Percentiles rank a stretch among this genome's conserved stretches.
Conservation (phyloP, 2,888 invertebrate genomes). For the Eupelmus urozonus region DNA sequence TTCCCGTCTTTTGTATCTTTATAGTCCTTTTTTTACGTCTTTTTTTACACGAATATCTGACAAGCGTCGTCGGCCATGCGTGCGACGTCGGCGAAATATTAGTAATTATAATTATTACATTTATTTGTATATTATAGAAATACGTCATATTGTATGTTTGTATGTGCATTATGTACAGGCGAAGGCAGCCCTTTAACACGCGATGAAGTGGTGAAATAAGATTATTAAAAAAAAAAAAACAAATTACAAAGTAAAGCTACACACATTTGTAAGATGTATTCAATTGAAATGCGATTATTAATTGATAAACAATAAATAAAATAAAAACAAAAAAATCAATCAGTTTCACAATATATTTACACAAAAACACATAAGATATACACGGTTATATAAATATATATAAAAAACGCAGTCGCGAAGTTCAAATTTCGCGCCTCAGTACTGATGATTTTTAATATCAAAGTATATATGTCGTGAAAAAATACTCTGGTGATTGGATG, state of each 20-base stretch:
- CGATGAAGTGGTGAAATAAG: constrained; percentile 53
- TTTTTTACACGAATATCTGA: constrained; percentile 61
- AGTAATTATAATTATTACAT: constrained; percentile 62
- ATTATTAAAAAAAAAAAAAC: constrained; percentile 56
- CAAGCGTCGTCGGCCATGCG: constrained; percentile 61
- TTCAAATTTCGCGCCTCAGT: constrained; percentile 27
- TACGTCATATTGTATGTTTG: constrained; percentile 67
- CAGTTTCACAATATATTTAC: constrained; percentile 40
- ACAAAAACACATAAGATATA: constrained; percentile 25
- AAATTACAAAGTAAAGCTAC: constrained; percentile 54
- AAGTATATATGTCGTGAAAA: constrained; percentile 43
- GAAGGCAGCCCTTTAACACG: constrained; percentile 61
- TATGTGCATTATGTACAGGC: constrained; percentile 70
- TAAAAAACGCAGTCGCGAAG: constrained; percentile 30
- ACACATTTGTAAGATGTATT: constrained; percentile 60
- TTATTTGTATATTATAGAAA: constrained; percentile 72
- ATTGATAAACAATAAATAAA: constrained; percentile 58
- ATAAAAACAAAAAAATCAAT: constrained; percentile 38
- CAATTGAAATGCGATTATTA: constrained; percentile 57
- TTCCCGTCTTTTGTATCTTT: constrained; percentile 61
- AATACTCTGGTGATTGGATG: constrained; percentile 29
- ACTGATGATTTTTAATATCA: constrained; percentile 51
- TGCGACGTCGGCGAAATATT: constrained; percentile 60
- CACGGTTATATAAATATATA: constrained; percentile 25
- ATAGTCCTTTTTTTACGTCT: constrained; percentile 59